Percentiles rank a stretch among this genome's conserved stretches.
These are phyloP conservation scores for Hybognathus amarus DNA, from an alignment of 2,797 vertebrate genomes.

Conservation along the genomic window DNA sequence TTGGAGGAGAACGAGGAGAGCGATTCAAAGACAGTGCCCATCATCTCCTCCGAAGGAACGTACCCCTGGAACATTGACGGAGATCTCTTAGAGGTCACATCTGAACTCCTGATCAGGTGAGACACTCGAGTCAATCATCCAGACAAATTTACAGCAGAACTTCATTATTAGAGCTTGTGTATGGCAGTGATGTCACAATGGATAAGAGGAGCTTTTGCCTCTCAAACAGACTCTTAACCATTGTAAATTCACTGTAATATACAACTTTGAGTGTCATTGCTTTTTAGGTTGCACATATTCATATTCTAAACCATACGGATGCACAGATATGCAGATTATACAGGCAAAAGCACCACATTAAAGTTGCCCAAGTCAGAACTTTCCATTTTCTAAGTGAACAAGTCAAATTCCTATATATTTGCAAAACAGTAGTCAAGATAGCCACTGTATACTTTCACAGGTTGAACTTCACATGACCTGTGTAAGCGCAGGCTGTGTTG, in stretches of 20 bases:
- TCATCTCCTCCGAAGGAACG: slow-evolving; percentile 72
- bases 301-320: neutral
- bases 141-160: neutral
- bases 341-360: neutral
- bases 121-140: slow-evolving; percentile 34
- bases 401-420: slow-evolving; percentile 1
- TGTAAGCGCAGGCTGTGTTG: slow-evolving; percentile 3
- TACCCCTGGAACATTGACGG: slow-evolving; percentile 95
- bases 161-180: neutral
- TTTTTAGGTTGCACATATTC: neutral
- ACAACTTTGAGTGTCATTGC: neutral
- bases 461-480: slow-evolving; percentile 1
- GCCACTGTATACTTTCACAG: neutral
- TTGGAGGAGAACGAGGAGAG: slow-evolving; percentile 64
- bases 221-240: neutral
- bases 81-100: slow-evolving; percentile 84
- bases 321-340: too few species aligned
- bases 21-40: slow-evolving; percentile 67
- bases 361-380: neutral
- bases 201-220: neutral
- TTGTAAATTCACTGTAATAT: neutral
- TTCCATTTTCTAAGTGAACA: neutral
- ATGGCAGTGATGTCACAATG: neutral
- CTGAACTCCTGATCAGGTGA: slow-evolving; percentile 87
- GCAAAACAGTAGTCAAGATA: slow-evolving; percentile 14